These are phyloP conservation scores for Furcifer pardalis DNA, from an alignment of 2,797 vertebrate genomes.

Conservation along the genomic window DNA sequence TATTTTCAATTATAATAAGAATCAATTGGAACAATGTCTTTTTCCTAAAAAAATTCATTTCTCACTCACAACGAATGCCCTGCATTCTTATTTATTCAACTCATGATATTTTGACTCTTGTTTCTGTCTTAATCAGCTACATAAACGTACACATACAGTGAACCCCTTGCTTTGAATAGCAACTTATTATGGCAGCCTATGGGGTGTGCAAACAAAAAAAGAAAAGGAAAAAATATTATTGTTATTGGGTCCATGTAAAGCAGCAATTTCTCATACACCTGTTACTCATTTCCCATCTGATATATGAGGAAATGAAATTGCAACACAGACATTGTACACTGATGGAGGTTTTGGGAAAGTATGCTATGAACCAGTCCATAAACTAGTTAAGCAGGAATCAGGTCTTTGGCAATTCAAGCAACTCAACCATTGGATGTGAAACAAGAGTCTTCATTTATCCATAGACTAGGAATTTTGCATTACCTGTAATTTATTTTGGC, in stretches of 20 bases:
- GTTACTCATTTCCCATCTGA: not conserved
- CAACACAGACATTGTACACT: not conserved
- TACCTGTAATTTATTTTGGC: not conserved
- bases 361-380: not conserved
- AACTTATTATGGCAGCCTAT: not conserved
- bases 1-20: too few species aligned
- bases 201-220: not conserved
- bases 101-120: not conserved
- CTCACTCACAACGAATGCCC: rapidly evolving
- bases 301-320: not conserved
- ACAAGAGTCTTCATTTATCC: not conserved
- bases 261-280: not conserved
- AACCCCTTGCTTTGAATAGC: constrained; percentile 16
- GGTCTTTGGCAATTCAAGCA: not conserved
- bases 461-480: not conserved
- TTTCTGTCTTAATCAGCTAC: not conserved
- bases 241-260: not conserved
- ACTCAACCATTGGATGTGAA: not conserved
- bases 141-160: not conserved
- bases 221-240: too few species aligned
- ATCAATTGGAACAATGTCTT: too few species aligned
- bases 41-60: too few species aligned
- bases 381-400: not conserved
- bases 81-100: not conserved
- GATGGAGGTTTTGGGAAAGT: not conserved